These are phyloP conservation scores for Agapetus fuscipes DNA, from an alignment of 2,888 invertebrate species.

Conservation along the genomic window DNA sequence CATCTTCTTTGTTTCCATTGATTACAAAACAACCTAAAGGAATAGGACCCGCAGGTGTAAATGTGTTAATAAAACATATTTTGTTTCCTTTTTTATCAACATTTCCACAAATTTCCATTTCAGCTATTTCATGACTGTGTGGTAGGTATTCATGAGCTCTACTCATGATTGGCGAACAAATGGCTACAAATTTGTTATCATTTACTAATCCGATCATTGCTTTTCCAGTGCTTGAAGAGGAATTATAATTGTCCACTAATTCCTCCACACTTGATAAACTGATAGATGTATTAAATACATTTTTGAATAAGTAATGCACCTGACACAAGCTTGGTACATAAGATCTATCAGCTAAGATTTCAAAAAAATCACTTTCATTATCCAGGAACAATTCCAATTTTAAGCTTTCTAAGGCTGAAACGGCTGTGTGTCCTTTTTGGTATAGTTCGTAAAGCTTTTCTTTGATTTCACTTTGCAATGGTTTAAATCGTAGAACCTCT, in stretches of 20 bases:
- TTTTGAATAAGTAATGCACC: conserved; percentile 16
- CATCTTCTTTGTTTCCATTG: conserved; percentile 8
- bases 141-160: conserved; percentile 15
- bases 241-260: conserved; percentile 13
- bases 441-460: conserved; percentile 14
- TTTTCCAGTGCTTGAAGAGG: conserved; percentile 5
- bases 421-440: conserved; percentile 14
- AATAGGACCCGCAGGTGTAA: conserved; percentile 14
- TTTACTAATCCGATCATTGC: conserved; percentile 13
- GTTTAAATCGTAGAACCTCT: conserved; percentile 15
- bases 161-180: conserved; percentile 15
- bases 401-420: conserved; percentile 16
- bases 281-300: conserved; percentile 10
- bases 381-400: conserved; percentile 17
- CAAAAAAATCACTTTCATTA: conserved; percentile 16
- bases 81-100: conserved; percentile 14
- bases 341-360: conserved; percentile 15
- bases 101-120: conserved; percentile 11
- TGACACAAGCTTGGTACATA: conserved; percentile 15
- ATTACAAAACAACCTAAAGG: conserved; percentile 17
- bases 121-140: conserved; percentile 12
- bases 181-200: conserved; percentile 13
- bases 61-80: conserved; percentile 14
- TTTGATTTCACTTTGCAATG: conserved; percentile 14
- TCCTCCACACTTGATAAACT: conserved; percentile 9